A percentile compares a stretch with the other conserved stretches of the same genome.
phyloP scores from a whole-genome alignment of 1,140 invertebrate species.

The Xylocopa sonorina region DNA sequence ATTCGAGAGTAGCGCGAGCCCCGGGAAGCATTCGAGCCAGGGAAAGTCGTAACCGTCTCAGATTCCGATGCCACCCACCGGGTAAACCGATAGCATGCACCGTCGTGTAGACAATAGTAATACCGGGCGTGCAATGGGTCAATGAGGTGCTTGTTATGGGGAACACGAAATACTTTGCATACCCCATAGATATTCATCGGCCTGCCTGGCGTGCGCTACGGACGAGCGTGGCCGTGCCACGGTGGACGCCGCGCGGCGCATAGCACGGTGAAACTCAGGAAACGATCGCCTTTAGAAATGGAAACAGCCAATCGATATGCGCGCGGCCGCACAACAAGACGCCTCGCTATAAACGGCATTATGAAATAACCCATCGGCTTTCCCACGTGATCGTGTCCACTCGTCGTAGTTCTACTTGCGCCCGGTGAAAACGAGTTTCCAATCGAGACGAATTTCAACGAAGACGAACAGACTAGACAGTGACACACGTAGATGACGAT shows the following conservation, averaged over 20 bases:
- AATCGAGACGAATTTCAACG: too few species aligned
- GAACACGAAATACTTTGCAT: conserved; percentile 81
- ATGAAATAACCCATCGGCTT: conserved; percentile 29
- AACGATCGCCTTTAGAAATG: conserved; percentile 48
- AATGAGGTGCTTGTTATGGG: conserved; percentile 81
- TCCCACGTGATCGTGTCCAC: neutral
- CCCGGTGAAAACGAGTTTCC: neutral
- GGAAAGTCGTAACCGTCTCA: conserved; percentile 60
- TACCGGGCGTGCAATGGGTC: conserved; percentile 75
- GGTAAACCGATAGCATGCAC: conserved; percentile 74
- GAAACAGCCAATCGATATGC: conserved; percentile 41
- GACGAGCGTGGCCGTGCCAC: conserved; percentile 7
- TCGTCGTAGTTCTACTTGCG: neutral
- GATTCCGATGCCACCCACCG: conserved; percentile 76
- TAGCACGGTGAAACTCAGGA: conserved; percentile 60
- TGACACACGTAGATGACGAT: neutral
- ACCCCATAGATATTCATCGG: conserved; percentile 79
- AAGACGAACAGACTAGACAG: conserved; percentile 5
- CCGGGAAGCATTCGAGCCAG: conserved; percentile 32
- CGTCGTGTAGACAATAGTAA: conserved; percentile 70
- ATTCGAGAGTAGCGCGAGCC: neutral
- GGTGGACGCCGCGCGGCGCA: neutral
- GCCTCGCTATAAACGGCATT: conserved; percentile 23
- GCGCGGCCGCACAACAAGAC: neutral
- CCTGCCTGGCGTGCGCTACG: conserved; percentile 57